Evolutionary conservation across 1,140 invertebrate species (phyloP).

Genomic region (Asobara japonica): DNA sequence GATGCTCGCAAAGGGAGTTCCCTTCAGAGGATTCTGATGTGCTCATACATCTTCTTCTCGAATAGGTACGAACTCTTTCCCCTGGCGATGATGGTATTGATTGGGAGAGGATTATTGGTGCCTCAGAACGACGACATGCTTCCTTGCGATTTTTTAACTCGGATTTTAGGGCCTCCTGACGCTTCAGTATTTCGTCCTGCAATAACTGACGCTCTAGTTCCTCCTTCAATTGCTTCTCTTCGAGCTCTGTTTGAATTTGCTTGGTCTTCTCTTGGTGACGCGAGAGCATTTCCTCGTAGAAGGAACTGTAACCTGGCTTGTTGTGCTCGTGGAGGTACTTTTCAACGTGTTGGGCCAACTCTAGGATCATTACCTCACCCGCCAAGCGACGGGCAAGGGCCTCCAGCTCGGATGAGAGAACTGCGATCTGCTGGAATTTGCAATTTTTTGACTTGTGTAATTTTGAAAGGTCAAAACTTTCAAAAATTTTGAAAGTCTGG

Average conservation of each 20-base stretch:
- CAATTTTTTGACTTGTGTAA: too few species aligned
- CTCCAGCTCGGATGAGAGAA: constrained; percentile 70
- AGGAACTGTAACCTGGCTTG: constrained; percentile 77
- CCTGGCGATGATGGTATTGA: constrained; percentile 58
- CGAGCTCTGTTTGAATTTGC: constrained; percentile 64
- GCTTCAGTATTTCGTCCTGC: constrained; percentile 75
- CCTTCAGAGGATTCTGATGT: constrained; percentile 61
- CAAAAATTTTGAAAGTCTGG: too few species aligned
- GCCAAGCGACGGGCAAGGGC: constrained; percentile 67
- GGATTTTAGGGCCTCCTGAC: constrained; percentile 74
- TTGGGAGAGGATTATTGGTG: constrained; percentile 45
- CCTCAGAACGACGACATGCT: constrained; percentile 44
- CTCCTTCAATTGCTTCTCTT: constrained; percentile 71
- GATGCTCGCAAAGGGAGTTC: constrained; percentile 65
- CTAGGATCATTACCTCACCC: constrained; percentile 83
- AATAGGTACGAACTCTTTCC: constrained; percentile 49
- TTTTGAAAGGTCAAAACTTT: too few species aligned
- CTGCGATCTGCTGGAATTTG: constrained; percentile 59
- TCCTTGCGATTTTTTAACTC: constrained; percentile 66
- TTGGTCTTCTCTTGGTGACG: constrained; percentile 71
- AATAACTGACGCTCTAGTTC: constrained; percentile 71
- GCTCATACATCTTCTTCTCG: constrained; percentile 53
- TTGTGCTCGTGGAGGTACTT: constrained; percentile 79
- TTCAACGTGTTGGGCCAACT: constrained; percentile 75
- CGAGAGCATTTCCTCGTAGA: constrained; percentile 85